Evolutionary conservation across 2,888 invertebrate genomes (phyloP).

Genomic region (Phortica magna): DNA sequence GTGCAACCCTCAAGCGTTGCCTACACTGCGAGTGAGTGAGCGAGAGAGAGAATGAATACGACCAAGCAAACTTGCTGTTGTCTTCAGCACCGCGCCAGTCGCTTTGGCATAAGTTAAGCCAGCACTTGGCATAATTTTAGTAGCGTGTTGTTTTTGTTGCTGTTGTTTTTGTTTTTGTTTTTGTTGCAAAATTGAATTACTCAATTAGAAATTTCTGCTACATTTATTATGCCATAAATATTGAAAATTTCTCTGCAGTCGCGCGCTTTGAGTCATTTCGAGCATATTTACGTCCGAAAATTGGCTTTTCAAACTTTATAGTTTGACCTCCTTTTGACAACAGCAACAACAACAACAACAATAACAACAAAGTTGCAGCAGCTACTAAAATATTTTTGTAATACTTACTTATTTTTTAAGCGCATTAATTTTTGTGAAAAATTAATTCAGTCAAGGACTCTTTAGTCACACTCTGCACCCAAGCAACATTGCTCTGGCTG

Average conservation of each 20-base stretch:
- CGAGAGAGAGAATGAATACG: too few relatives aligned
- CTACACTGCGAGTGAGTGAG: too few relatives aligned
- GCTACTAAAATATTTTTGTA: constrained; percentile 23
- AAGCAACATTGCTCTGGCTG: too few relatives aligned
- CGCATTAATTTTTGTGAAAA: constrained; percentile 36
- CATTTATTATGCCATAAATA: constrained; percentile 58
- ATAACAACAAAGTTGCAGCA: not conserved
- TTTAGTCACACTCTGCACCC: not conserved
- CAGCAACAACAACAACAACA: not conserved
- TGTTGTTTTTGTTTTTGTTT: not conserved
- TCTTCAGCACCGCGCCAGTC: too few relatives aligned
- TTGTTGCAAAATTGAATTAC: constrained; percentile 61
- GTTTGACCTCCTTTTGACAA: constrained; percentile 24
- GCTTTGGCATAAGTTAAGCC: too few relatives aligned
- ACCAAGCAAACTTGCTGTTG: too few relatives aligned
- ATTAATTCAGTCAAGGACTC: constrained; percentile 24
- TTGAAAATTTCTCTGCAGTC: constrained; percentile 18
- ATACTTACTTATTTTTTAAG: constrained; percentile 7
- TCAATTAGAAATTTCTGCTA: constrained; percentile 65
- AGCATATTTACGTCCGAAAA: constrained; percentile 5
- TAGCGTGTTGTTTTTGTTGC: not conserved
- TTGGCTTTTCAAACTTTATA: constrained; percentile 11
- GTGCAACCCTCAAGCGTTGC: not conserved
- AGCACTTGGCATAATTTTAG: too few relatives aligned
- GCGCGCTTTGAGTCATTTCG: not conserved